Evolutionary conservation across 2,888 invertebrate genomes (phyloP).

Genomic region (Neria commutata): DNA sequence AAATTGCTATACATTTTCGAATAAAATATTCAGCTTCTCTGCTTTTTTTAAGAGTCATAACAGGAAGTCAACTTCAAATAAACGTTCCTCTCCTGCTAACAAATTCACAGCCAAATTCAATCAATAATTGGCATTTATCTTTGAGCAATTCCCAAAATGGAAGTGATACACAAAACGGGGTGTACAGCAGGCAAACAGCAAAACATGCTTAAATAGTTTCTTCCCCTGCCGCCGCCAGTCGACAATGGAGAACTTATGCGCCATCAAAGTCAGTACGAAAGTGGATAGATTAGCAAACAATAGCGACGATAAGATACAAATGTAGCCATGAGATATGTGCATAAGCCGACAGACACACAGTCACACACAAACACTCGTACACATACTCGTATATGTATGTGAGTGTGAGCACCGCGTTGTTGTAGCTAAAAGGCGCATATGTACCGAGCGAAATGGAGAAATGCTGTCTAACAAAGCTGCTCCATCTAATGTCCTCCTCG

Average conservation of each 20-base stretch:
- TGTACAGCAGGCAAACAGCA: not conserved
- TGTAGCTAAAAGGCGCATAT: no score
- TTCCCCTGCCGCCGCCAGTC: no score
- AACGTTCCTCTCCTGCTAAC: no score
- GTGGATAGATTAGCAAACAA: not conserved
- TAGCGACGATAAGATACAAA: slow-evolving; percentile 2
- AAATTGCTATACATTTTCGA: no score
- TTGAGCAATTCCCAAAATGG: not conserved
- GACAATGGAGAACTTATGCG: not conserved
- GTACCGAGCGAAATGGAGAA: slow-evolving; percentile 48
- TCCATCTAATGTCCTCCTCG: slow-evolving; percentile 6
- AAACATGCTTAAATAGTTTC: not conserved
- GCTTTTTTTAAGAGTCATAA: no score
- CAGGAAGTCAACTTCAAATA: no score
- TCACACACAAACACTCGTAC: not conserved
- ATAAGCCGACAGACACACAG: not conserved
- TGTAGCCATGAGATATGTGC: not conserved
- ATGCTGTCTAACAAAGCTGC: slow-evolving; percentile 50
- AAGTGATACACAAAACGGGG: not conserved
- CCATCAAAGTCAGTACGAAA: not conserved
- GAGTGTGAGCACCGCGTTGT: no score
- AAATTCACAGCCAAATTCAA: no score
- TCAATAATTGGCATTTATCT: slow-evolving; percentile 14
- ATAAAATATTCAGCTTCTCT: no score
- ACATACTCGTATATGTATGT: not conserved